Conservation (phyloP, 2,113 vertebrate genomes). For the Prionailurus viverrinus region DNA sequence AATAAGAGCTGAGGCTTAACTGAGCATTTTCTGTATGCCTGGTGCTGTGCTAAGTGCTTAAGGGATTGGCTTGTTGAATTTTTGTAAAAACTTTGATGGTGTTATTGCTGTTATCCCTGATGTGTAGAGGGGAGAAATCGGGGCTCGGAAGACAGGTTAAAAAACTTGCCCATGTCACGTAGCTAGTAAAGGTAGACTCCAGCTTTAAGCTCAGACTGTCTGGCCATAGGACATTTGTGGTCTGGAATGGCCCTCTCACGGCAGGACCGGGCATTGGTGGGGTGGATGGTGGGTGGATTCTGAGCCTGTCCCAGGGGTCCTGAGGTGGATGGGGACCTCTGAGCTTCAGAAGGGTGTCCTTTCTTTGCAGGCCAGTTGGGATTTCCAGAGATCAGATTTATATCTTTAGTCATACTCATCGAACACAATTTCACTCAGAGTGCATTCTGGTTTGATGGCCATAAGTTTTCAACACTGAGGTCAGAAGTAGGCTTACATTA, state of each 20-base stretch:
- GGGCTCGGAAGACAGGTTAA: not conserved
- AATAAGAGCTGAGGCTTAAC: not conserved
- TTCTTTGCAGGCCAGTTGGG: not conserved
- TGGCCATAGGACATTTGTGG: not conserved
- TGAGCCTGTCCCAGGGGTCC: not conserved
- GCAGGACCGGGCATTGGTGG: not conserved
- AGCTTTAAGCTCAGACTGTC: not conserved
- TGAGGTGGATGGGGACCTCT: not conserved
- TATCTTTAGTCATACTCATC: not conserved
- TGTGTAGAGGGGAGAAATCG: not conserved
- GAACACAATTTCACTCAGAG: not conserved
- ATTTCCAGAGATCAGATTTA: not conserved
- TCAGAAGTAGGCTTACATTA: not conserved
- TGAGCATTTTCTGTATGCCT: not conserved
- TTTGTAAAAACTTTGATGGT: not conserved
- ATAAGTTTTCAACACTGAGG: not conserved
- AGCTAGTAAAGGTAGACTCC: not conserved
- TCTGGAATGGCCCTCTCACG: not conserved
- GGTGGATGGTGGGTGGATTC: no score
- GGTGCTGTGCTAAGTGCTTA: not conserved
- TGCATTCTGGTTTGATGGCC: not conserved
- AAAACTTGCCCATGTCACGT: not conserved
- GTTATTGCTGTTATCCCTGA: not conserved
- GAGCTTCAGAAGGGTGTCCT: not conserved
- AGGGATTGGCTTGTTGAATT: not conserved